A percentile compares a stretch with the other conserved stretches of the same genome.
Evolutionary conservation across 53 echinoderm and acorn worm species (phyloP).

Genomic region (Mesocentrotus franciscanus): DNA sequence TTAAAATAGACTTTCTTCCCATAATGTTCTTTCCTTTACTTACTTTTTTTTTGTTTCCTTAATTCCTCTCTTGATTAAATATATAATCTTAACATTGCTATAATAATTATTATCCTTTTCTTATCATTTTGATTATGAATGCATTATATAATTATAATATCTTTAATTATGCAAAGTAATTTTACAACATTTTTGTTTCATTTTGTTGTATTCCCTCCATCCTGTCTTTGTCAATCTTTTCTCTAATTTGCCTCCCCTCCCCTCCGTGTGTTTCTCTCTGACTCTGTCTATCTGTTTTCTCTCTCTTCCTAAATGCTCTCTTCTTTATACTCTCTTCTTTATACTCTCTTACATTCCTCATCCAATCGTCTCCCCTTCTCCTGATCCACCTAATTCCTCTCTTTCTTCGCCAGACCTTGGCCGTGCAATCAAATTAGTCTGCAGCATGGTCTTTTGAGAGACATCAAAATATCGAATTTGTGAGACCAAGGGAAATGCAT

Average conservation of each 20-base stretch:
- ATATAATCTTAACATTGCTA: too few species aligned
- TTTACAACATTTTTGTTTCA: neutral
- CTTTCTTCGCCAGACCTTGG: neutral
- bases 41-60: neutral
- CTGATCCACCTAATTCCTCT: neutral
- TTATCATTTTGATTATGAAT: too few species aligned
- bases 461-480: slow-evolving; percentile 1
- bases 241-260: neutral
- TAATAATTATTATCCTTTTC: too few species aligned
- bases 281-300: neutral
- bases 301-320: neutral
- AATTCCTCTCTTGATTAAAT: too few species aligned
- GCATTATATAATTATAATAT: too few species aligned
- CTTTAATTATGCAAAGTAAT: too few species aligned
- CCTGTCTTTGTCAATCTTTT: neutral
- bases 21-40: neutral
- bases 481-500: slow-evolving; percentile 15
- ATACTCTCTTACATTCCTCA: neutral
- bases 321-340: neutral
- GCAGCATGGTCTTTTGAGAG: neutral
- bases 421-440: slow-evolving; percentile 16
- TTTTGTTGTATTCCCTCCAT: neutral
- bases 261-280: neutral
- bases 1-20: neutral
- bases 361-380: neutral